phyloP scores from a whole-genome alignment of 2,888 invertebrate species.

The Zygothrica quintamaculata region DNA sequence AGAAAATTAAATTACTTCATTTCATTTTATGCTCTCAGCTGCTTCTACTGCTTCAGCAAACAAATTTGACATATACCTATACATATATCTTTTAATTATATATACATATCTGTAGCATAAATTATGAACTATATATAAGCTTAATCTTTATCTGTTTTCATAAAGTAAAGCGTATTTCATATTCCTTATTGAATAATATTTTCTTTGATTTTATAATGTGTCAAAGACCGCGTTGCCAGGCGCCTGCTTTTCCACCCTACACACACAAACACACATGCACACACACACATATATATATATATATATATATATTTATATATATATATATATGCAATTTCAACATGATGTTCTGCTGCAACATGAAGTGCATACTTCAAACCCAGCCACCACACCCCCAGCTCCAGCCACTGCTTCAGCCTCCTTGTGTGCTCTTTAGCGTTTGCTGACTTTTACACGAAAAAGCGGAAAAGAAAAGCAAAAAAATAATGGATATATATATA shows the following conservation, averaged over 20 bases:
- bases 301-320: too few relatives aligned
- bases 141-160: not conserved
- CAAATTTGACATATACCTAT: too few relatives aligned
- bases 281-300: too few relatives aligned
- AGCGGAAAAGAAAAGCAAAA: conserved; percentile 20
- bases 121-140: too few relatives aligned
- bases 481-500: not conserved
- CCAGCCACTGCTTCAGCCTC: conserved; percentile 8
- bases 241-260: conserved; percentile 16
- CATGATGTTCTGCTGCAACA: conserved; percentile 54
- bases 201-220: conserved; percentile 39
- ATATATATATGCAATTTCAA: too few relatives aligned
- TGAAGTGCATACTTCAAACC: conserved; percentile 47
- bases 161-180: conserved; percentile 37
- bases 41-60: too few relatives aligned
- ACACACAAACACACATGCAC: too few relatives aligned
- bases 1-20: too few relatives aligned
- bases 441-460: conserved; percentile 66
- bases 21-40: too few relatives aligned
- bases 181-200: conserved; percentile 14
- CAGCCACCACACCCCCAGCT: conserved; percentile 2
- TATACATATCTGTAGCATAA: too few relatives aligned
- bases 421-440: conserved; percentile 73
- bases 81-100: too few relatives aligned
- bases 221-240: conserved; percentile 57